phyloP scores from a whole-genome alignment of 2,797 vertebrate species.

The Cephalopachus bancanus region DNA sequence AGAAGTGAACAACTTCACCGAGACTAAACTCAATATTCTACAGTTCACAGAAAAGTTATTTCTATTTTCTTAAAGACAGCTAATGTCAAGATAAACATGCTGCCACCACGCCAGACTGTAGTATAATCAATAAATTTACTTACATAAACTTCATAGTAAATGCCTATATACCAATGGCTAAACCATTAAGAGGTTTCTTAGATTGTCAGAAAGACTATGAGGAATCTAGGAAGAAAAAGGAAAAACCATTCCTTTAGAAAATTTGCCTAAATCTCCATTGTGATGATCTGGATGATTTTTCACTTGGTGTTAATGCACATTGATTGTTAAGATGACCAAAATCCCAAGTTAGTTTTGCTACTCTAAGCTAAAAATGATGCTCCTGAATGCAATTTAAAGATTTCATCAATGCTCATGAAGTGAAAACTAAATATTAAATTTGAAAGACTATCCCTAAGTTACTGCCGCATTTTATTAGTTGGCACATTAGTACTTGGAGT shows the following conservation, averaged over 20 bases:
- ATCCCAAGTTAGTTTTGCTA: neutral
- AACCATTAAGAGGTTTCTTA: neutral
- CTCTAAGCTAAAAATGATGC: constrained; percentile 2
- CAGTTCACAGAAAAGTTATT: neutral
- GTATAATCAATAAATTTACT: neutral
- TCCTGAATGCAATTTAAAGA: neutral
- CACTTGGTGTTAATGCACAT: neutral
- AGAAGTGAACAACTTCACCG: neutral
- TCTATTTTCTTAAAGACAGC: neutral
- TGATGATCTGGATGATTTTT: neutral
- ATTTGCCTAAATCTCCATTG: neutral
- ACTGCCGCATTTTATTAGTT: neutral
- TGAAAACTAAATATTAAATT: neutral
- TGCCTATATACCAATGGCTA: neutral
- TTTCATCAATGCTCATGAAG: neutral
- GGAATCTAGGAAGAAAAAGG: neutral
- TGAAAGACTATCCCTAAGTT: constrained; percentile 11
- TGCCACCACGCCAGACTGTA: neutral
- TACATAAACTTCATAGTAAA: constrained; percentile 5
- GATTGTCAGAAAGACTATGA: neutral
- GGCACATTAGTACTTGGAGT: neutral
- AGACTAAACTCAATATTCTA: neutral
- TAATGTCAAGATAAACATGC: neutral
- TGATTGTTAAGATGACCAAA: neutral
- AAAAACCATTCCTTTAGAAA: neutral